Conservation (phyloP, 2,888 invertebrate species). For the Bombylius discolor region DNA sequence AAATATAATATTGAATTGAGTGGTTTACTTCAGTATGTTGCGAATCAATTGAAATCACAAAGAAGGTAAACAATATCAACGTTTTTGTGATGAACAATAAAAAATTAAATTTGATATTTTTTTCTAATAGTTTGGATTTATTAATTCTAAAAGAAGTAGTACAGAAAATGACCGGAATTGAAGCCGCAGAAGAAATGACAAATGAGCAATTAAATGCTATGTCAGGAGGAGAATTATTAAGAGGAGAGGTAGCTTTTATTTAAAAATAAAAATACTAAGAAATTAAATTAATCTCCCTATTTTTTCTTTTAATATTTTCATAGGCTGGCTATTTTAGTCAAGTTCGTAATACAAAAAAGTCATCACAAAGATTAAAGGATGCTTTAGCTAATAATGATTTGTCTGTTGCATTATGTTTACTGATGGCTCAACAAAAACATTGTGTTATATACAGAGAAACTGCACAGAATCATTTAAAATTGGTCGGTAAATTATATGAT, state of each 20-base stretch:
- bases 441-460: conserved; percentile 82
- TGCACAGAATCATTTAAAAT: conserved; percentile 68
- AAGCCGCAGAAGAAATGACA: conserved; percentile 92
- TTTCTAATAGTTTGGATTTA: conserved; percentile 60
- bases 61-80: conserved; percentile 53
- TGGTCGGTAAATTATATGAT: conserved; percentile 75
- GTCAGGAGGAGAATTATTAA: conserved; percentile 89
- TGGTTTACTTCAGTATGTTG: conserved; percentile 90
- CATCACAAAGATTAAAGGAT: conserved; percentile 87
- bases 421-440: conserved; percentile 95
- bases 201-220: conserved; percentile 92
- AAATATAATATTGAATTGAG: conserved; percentile 94
- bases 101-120: background rate
- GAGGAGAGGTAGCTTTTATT: conserved; percentile 49
- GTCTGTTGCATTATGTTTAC: conserved; percentile 80
- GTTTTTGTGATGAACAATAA: background rate
- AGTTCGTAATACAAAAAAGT: conserved; percentile 91
- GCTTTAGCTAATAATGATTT: conserved; percentile 87
- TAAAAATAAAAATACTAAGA: background rate
- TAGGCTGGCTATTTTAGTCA: conserved; percentile 96
- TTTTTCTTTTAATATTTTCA: conserved; percentile 17
- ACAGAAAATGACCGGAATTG: conserved; percentile 98
- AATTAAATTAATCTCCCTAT: conserved; percentile 1
- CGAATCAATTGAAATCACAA: conserved; percentile 90
- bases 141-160: conserved; percentile 93